phyloP scores from a whole-genome alignment of 2,888 invertebrate species.

The Aporophyla lueneburgensis region DNA sequence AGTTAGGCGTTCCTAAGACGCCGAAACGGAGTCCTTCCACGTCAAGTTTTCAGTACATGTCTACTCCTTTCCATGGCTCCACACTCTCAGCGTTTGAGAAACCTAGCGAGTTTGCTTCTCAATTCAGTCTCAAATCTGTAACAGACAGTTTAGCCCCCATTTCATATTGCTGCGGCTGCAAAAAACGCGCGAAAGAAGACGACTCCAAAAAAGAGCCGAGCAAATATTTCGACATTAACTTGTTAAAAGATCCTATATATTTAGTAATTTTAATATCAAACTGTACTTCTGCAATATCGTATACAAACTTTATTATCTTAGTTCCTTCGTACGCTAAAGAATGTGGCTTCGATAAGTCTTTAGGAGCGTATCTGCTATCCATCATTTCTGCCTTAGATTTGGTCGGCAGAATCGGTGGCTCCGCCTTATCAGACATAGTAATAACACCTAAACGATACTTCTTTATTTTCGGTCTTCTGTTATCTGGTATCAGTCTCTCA shows the following conservation, averaged over 20 bases:
- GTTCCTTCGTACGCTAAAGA: conserved; percentile 94
- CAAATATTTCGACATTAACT: conserved; percentile 94
- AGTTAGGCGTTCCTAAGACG: conserved; percentile 83
- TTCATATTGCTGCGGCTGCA: conserved; percentile 83
- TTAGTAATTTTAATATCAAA: conserved; percentile 96
- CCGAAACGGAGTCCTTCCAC: conserved; percentile 94
- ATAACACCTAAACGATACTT: conserved; percentile 95
- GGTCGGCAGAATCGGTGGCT: conserved; percentile 96
- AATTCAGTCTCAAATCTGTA: conserved; percentile 93
- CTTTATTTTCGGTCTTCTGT: conserved; percentile 94
- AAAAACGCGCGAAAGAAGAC: conserved; percentile 80
- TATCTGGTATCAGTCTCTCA: conserved; percentile 94
- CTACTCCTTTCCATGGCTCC: conserved; percentile 96
- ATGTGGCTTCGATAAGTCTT: conserved; percentile 93
- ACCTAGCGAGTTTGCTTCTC: conserved; percentile 94
- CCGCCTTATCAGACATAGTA: conserved; percentile 95
- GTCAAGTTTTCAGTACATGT: conserved; percentile 96
- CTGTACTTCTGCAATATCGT: conserved; percentile 96
- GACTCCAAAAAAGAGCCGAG: conserved; percentile 84
- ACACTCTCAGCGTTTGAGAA: conserved; percentile 95
- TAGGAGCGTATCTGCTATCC: conserved; percentile 94
- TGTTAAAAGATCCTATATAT: conserved; percentile 95
- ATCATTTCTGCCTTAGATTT: conserved; percentile 95
- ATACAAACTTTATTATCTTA: conserved; percentile 96
- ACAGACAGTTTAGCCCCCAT: conserved; percentile 90